A percentile compares a stretch with the other conserved stretches of the same genome.
Evolutionary conservation across 2,888 invertebrate genomes (phyloP).

Genomic region (Archips xylosteana): DNA sequence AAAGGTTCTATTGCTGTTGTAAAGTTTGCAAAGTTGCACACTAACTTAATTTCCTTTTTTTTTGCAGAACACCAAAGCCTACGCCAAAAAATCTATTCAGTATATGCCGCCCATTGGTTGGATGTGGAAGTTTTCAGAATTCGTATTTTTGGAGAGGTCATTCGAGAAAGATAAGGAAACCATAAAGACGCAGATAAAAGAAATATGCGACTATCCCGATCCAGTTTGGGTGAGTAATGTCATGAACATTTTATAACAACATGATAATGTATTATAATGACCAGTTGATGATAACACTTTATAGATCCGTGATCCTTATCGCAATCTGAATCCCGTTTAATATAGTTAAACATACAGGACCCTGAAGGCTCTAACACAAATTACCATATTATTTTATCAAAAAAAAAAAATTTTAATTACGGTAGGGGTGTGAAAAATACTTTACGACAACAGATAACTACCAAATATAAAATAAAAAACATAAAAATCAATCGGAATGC

Average conservation of each 20-base stretch:
- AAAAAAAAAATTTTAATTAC: too few species aligned
- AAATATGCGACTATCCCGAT: slow-evolving; percentile 95
- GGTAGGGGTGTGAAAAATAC: too few species aligned
- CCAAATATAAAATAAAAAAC: too few species aligned
- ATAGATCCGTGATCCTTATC: slow-evolving; percentile 7
- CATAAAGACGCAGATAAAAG: slow-evolving; percentile 91
- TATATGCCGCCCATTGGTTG: slow-evolving; percentile 97
- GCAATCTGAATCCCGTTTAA: neutral
- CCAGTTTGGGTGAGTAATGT: slow-evolving; percentile 91
- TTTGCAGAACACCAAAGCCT: slow-evolving; percentile 96
- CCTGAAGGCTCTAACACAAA: neutral
- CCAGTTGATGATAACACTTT: neutral
- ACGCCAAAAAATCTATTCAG: slow-evolving; percentile 96
- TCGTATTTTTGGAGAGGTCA: slow-evolving; percentile 96
- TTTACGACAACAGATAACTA: too few species aligned
- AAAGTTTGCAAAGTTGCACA: neutral
- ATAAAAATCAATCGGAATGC: too few species aligned
- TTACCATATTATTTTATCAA: too few species aligned
- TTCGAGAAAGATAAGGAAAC: slow-evolving; percentile 96
- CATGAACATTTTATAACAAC: neutral
- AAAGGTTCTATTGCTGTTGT: neutral
- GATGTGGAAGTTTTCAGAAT: slow-evolving; percentile 98
- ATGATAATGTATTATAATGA: slow-evolving; percentile 7
- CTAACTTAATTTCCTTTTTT: slow-evolving; percentile 37
- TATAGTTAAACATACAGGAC: neutral